phyloP scores from a whole-genome alignment of 2,888 invertebrate species.

The Congeria kusceri region DNA sequence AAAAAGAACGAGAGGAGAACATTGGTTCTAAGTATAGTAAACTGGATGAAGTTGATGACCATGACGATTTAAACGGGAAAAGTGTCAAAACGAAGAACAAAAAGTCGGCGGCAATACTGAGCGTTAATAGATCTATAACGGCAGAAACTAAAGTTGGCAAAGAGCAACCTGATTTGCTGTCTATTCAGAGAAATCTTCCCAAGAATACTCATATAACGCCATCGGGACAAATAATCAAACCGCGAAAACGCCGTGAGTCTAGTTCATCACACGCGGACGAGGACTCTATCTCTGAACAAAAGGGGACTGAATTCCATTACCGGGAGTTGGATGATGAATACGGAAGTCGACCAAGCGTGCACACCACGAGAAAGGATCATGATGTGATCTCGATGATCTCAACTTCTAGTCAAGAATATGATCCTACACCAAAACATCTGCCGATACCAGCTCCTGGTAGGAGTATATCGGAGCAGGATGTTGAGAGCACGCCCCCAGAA shows the following conservation, averaged over 20 bases:
- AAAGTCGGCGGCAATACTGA: too few relatives aligned
- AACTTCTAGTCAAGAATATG: conserved; percentile 65
- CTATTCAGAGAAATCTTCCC: conserved; percentile 25
- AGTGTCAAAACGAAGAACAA: conserved; percentile 7
- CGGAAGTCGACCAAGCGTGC: conserved; percentile 79
- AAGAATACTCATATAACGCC: conserved; percentile 47
- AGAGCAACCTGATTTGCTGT: neutral
- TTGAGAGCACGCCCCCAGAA: conserved; percentile 39
- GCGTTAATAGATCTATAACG: neutral
- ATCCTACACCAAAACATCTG: conserved; percentile 56
- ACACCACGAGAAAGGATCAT: conserved; percentile 61
- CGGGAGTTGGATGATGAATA: conserved; percentile 84
- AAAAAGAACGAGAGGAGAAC: conserved; percentile 38
- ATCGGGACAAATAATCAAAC: conserved; percentile 32
- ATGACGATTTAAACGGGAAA: conserved; percentile 12
- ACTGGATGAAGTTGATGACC: conserved; percentile 32
- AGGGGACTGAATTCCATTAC: conserved; percentile 78
- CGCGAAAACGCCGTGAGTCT: conserved; percentile 71
- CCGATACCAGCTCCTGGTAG: conserved; percentile 30
- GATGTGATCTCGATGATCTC: conserved; percentile 63
- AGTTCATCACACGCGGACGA: conserved; percentile 83
- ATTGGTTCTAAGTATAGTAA: conserved; percentile 45
- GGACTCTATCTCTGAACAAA: conserved; percentile 83
- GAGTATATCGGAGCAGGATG: conserved; percentile 36
- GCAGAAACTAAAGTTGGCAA: conserved; percentile 12